phyloP scores from a whole-genome alignment of 2,113 vertebrate genomes.

The Cochlearius cochlearius region DNA sequence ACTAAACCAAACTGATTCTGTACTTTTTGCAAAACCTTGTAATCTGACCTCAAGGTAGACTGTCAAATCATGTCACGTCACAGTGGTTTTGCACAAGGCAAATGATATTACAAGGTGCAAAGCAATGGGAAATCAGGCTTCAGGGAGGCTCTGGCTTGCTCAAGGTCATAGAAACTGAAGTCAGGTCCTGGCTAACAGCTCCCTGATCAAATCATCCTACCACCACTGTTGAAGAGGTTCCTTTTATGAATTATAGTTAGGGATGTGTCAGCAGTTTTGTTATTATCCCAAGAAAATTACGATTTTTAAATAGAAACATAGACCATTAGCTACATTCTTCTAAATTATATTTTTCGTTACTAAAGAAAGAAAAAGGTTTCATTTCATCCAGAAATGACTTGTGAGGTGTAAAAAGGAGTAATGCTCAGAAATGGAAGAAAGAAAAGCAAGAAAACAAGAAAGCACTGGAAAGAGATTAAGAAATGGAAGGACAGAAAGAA shows the following conservation, averaged over 20 bases:
- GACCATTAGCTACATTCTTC: background rate
- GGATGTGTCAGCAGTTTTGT: background rate
- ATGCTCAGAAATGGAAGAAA: background rate
- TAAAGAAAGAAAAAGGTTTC: background rate
- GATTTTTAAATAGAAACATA: background rate
- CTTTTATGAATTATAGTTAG: background rate
- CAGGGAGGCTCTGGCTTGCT: background rate
- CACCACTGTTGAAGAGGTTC: background rate
- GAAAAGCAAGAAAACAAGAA: background rate
- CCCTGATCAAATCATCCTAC: background rate
- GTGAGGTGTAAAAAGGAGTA: background rate
- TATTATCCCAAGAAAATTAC: background rate
- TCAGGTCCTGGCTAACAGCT: background rate
- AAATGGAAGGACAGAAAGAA: background rate
- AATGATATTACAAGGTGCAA: background rate
- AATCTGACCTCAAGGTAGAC: background rate
- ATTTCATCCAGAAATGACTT: background rate
- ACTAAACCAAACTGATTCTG: background rate
- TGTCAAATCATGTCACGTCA: background rate
- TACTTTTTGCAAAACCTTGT: background rate
- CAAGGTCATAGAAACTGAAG: constrained; percentile 8
- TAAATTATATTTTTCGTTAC: background rate
- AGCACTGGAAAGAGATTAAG: background rate
- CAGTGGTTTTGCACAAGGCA: background rate
- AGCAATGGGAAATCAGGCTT: background rate